phyloP scores from a whole-genome alignment of 2,797 vertebrate genomes.

The Fratercula arctica region DNA sequence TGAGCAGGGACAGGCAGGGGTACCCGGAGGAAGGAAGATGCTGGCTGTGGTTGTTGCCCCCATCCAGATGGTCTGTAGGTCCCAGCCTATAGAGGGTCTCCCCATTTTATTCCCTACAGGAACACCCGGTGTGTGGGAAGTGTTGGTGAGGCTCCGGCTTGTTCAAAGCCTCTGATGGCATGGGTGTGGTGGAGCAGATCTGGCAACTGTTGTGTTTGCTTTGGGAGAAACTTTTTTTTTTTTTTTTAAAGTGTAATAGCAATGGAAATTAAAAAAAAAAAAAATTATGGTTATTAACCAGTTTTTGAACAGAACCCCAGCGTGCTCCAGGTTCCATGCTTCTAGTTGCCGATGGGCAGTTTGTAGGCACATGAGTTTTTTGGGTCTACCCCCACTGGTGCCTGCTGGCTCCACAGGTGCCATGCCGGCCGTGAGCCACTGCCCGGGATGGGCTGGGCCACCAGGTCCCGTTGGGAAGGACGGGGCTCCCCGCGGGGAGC shows the following conservation, averaged over 20 bases:
- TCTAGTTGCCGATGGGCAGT: rapidly evolving
- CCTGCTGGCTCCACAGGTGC: neutral
- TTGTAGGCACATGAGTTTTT: rapidly evolving
- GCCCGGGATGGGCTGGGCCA: no score
- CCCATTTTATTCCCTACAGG: neutral
- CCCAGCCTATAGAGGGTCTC: neutral
- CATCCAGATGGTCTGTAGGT: rapidly evolving
- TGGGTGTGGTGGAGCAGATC: neutral
- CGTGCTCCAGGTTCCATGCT: rapidly evolving
- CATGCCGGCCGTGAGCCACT: rapidly evolving
- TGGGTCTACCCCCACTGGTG: rapidly evolving
- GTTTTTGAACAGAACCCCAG: neutral
- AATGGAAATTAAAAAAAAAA: neutral
- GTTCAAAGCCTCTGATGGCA: neutral
- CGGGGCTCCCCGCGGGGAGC: neutral
- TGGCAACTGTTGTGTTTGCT: neutral
- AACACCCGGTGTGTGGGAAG: neutral
- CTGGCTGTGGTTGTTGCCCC: neutral
- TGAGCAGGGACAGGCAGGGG: neutral
- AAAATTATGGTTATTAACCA: no score
- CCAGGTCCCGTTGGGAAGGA: neutral
- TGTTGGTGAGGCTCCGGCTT: rapidly evolving
- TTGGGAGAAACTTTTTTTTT: neutral
- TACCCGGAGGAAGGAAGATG: no score
- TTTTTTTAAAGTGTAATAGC: no score